phyloP scores from a whole-genome alignment of 2,888 invertebrate species.

The Urechis unicinctus region DNA sequence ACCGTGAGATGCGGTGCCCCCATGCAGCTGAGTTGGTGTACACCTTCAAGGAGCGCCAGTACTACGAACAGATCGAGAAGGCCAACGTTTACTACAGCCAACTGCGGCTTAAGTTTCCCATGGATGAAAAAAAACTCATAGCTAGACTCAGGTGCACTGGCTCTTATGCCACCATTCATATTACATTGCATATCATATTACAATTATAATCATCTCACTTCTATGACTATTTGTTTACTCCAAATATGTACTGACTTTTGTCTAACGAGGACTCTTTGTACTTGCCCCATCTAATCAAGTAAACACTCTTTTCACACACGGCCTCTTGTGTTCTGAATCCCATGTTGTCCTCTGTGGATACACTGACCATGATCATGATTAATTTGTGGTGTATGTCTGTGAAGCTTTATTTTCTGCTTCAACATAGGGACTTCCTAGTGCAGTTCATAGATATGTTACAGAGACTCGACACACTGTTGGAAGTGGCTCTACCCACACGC shows the following conservation, averaged over 20 bases:
- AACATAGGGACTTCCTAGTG: constrained; percentile 88
- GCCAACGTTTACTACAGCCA: constrained; percentile 89
- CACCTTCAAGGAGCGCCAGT: constrained; percentile 54
- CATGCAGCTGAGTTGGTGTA: constrained; percentile 56
- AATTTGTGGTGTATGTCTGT: too few relatives aligned
- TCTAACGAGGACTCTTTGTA: too few relatives aligned
- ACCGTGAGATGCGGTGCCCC: constrained; percentile 49
- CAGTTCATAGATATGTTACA: constrained; percentile 92
- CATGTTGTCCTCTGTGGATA: too few relatives aligned
- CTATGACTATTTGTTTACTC: too few relatives aligned
- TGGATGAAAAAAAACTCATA: constrained; percentile 87
- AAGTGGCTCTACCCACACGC: constrained; percentile 78
- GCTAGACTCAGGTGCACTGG: constrained; percentile 79
- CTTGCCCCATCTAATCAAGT: too few relatives aligned
- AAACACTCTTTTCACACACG: too few relatives aligned
- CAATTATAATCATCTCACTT: too few relatives aligned
- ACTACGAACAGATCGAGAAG: constrained; percentile 72
- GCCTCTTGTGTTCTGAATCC: too few relatives aligned
- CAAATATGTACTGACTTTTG: too few relatives aligned
- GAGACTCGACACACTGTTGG: constrained; percentile 80
- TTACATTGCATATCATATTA: too few relatives aligned
- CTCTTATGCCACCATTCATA: too few relatives aligned
- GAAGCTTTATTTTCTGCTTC: constrained; percentile 75
- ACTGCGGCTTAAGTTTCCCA: constrained; percentile 75
- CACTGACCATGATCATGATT: too few relatives aligned